Percentiles rank a stretch among this genome's conserved stretches.
Evolutionary conservation across 2,797 vertebrate species (phyloP).

Genomic region (Crocidura indochinensis): DNA sequence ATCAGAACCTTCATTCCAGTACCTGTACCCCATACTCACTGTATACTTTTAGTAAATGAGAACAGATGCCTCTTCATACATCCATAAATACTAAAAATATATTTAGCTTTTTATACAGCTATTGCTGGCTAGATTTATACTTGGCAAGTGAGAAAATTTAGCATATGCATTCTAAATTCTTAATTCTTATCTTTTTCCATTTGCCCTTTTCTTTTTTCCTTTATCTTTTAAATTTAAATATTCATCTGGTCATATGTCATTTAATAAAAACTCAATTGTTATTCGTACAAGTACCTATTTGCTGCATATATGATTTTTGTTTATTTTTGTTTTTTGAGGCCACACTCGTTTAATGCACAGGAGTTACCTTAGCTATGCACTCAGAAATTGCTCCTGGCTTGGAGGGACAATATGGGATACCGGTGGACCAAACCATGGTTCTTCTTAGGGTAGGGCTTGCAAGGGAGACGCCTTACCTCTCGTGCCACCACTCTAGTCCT

Average conservation of each 20-base stretch:
- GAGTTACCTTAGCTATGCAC: no score
- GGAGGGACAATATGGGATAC: no score
- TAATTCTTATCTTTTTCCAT: no score
- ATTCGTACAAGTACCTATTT: background rate
- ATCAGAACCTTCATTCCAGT: background rate
- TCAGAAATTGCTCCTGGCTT: no score
- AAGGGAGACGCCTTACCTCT: no score
- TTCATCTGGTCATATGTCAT: background rate
- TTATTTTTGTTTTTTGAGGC: no score
- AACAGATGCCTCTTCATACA: background rate
- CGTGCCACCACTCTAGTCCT: no score
- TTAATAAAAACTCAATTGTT: background rate
- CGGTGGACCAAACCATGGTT: no score
- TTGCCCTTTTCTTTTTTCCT: no score
- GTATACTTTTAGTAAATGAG: background rate
- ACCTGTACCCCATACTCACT: background rate
- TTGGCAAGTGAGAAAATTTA: slow-evolving; percentile 30
- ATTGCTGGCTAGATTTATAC: background rate
- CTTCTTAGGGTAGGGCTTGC: no score
- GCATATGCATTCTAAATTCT: background rate
- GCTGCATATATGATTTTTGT: background rate
- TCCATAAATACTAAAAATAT: background rate
- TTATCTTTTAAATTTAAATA: no score
- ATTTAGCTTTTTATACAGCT: background rate
- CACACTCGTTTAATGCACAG: no score